Base-by-base conservation (phyloP, 1,140 invertebrate genomes). In the Hirudo medicinalis region DNA sequence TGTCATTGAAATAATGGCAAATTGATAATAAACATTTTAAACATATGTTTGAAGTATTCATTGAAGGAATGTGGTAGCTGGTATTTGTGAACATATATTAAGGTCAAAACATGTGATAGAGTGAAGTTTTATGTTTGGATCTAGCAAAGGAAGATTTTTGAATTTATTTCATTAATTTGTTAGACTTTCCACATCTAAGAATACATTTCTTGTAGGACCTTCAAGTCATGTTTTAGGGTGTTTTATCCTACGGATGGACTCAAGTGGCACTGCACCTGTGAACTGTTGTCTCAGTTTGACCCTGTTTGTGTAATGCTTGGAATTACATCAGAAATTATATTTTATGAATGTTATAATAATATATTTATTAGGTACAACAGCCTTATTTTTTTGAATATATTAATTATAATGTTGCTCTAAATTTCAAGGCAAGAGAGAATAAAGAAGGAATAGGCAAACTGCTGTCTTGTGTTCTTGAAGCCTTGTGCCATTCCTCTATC, bases 191-290 rank as follows among this genome's bases (percentile, higher is more conserved):
- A 49, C 13, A 49, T 13, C 43, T 49, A 49, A 5, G 43, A 49
- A 49, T 49, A 13, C 15, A 11, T 49, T 49, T 92, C 91, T 76
- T 91, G 95, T 76, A 86, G 88, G 70, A 94, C 92, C 15, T 93
- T 95, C 79, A 89, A 92, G 4, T 84, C 88, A 4, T 95, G 93
- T 80, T 97, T 94, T 78, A 91, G 96, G 82, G 91, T 91, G 0
- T 97, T 97, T 83, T 97, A 94, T 83, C 93, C 94, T 0, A 96
- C 92, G 0, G 89, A 90, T 0, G 88, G 87, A 72, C 83, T 96
- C 25, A 96, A 96, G 79, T 96, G 94, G 93, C 88, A 88, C 72
- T 90, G 90, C 77, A 80, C 97, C 0, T 94, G 92, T 82, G 90
- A 93, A 78, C 80, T 95, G 20, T 82, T 96, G 13, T 77, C 75